These are phyloP conservation scores for Argyra leucocephala DNA, from an alignment of 2,888 invertebrate species.

Conservation along the genomic window DNA sequence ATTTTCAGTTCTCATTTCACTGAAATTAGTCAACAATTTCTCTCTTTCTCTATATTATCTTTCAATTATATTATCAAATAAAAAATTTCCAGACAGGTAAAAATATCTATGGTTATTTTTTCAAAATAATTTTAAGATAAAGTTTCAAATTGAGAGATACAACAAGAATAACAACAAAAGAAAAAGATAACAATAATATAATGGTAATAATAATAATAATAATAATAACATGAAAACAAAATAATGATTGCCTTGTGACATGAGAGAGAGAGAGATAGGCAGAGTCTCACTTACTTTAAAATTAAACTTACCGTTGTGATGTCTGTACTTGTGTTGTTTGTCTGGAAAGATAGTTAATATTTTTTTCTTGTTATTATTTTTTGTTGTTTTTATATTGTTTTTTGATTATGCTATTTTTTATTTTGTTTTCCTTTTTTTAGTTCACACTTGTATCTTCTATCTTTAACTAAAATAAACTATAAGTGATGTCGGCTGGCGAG, in stretches of 20 bases:
- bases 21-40: too few species aligned
- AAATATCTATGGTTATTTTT: neutral
- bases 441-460: neutral
- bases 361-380: neutral
- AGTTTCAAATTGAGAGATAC: too few species aligned
- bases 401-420: neutral
- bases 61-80: neutral
- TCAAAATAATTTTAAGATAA: neutral
- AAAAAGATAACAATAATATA: too few species aligned
- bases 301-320: neutral
- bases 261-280: too few species aligned
- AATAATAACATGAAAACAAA: neutral
- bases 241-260: too few species aligned
- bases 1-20: too few species aligned
- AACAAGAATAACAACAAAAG: neutral
- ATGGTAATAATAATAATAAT: too few species aligned
- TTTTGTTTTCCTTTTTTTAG: neutral
- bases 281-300: neutral
- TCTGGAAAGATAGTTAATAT: neutral
- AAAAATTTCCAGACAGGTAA: constrained; percentile 2
- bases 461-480: neutral
- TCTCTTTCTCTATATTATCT: neutral
- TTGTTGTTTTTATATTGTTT: neutral
- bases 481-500: neutral
- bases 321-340: too few species aligned